A percentile compares a stretch with the other conserved stretches of the same genome.
Evolutionary conservation across 2,797 vertebrate species (phyloP).

Genomic region (Champsocephalus gunnari): DNA sequence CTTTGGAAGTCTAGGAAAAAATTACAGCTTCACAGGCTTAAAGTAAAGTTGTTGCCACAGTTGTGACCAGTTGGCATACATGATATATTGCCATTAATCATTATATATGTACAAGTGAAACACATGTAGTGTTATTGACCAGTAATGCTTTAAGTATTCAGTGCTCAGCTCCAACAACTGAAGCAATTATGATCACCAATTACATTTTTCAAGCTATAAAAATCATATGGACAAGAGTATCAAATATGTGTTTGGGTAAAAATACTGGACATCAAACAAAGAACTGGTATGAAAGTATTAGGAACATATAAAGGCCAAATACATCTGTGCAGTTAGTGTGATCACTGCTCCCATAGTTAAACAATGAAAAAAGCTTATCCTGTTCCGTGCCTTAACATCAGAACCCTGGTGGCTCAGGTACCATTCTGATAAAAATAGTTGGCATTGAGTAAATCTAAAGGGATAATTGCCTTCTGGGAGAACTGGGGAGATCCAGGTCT

Average conservation of each 20-base stretch:
- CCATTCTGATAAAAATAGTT: slow-evolving; percentile 42
- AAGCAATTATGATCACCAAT: no score
- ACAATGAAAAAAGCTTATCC: not conserved
- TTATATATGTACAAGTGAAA: not conserved
- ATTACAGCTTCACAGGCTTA: slow-evolving; percentile 11
- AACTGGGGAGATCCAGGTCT: slow-evolving; percentile 54
- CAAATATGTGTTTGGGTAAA: not conserved
- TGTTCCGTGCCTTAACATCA: slow-evolving; percentile 22
- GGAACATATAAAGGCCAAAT: slow-evolving; percentile 22
- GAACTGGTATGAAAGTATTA: not conserved
- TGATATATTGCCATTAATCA: not conserved
- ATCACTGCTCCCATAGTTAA: slow-evolving; percentile 17
- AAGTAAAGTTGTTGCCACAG: not conserved
- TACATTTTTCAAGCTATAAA: not conserved
- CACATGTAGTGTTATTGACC: no score
- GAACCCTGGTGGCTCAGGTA: slow-evolving; percentile 22
- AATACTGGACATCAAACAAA: not conserved
- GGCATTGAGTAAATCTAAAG: slow-evolving; percentile 41
- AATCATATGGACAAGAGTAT: not conserved
- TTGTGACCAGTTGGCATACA: not conserved
- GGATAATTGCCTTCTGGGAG: slow-evolving; percentile 62
- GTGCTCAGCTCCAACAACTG: no score
- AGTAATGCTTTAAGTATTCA: no score
- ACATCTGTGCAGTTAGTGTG: slow-evolving; percentile 32
- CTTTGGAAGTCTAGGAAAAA: slow-evolving; percentile 6